These are phyloP conservation scores for Oasisia sp. DNA, from an alignment of 2,888 invertebrate species.

Conservation along the genomic window DNA sequence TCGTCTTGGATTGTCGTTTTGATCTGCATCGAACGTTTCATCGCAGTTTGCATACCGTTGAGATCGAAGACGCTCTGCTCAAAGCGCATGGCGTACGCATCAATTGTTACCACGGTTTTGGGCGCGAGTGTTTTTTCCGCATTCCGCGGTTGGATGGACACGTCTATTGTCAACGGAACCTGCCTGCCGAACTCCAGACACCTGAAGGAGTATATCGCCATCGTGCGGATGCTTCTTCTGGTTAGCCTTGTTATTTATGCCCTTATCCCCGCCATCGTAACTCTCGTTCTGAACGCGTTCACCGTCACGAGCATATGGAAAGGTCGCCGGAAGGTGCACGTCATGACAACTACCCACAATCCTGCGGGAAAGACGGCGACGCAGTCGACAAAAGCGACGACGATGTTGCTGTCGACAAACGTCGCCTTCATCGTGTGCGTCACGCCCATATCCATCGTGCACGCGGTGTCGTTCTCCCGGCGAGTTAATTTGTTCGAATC, in stretches of 20 bases:
- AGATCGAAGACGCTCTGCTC: constrained; percentile 45
- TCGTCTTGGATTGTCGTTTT: constrained; percentile 52
- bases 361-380: not conserved
- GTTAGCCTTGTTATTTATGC: constrained; percentile 42
- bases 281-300: constrained; percentile 42
- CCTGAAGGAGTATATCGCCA: constrained; percentile 42
- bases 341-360: not conserved
- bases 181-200: constrained; percentile 37
- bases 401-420: constrained; percentile 47
- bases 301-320: constrained; percentile 35
- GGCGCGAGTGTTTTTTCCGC: constrained; percentile 40
- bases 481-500: constrained; percentile 44
- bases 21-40: constrained; percentile 28
- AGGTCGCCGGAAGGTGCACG: constrained; percentile 25
- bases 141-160: constrained; percentile 45
- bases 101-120: constrained; percentile 39
- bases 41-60: constrained; percentile 46
- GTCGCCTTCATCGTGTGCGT: constrained; percentile 47
- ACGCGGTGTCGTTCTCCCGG: constrained; percentile 42
- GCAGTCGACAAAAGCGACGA: constrained; percentile 42
- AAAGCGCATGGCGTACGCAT: constrained; percentile 34
- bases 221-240: constrained; percentile 27
- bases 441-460: constrained; percentile 44
- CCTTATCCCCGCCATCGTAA: constrained; percentile 41
- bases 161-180: constrained; percentile 39